Conservation (phyloP, 2,888 invertebrate species). For the Ariolimax columbianus region DNA sequence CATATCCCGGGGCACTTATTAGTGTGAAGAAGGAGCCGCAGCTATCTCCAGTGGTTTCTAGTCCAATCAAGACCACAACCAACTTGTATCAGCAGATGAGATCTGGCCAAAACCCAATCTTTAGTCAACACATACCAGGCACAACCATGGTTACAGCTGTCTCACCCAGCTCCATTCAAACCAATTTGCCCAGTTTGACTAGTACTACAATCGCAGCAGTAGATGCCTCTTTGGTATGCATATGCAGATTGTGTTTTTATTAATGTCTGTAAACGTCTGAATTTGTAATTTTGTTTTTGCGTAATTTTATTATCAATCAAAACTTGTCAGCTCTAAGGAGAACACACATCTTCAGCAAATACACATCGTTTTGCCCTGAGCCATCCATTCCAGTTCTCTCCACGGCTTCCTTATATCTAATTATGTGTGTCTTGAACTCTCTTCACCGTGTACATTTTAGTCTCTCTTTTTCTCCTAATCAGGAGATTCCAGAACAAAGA, state of each 20-base stretch:
- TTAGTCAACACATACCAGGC: neutral
- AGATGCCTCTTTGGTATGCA: slow-evolving; percentile 29
- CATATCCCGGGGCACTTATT: slow-evolving; percentile 73
- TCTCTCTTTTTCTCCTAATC: no score
- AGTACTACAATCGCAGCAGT: neutral
- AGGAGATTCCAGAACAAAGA: no score
- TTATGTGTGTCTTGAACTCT: no score
- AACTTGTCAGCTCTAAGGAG: no score
- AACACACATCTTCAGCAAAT: neutral
- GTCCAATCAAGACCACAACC: slow-evolving; percentile 54
- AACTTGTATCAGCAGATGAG: slow-evolving; percentile 28
- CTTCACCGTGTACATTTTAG: no score
- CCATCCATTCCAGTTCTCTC: no score
- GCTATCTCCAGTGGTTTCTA: slow-evolving; percentile 42
- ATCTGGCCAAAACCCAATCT: neutral
- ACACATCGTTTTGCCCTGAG: no score
- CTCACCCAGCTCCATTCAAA: slow-evolving; percentile 11
- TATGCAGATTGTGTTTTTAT: no score
- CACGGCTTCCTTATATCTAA: no score
- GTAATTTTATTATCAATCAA: no score
- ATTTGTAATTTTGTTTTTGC: no score
- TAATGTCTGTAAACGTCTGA: no score
- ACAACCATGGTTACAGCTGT: slow-evolving; percentile 28
- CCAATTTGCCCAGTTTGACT: slow-evolving; percentile 18
- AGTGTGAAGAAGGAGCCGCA: slow-evolving; percentile 69